Evolutionary conservation across 1,140 invertebrate genomes (phyloP), one percentile per base, ranked within the genome.

Genomic region (Anagrus nilaparvatae): DNA sequence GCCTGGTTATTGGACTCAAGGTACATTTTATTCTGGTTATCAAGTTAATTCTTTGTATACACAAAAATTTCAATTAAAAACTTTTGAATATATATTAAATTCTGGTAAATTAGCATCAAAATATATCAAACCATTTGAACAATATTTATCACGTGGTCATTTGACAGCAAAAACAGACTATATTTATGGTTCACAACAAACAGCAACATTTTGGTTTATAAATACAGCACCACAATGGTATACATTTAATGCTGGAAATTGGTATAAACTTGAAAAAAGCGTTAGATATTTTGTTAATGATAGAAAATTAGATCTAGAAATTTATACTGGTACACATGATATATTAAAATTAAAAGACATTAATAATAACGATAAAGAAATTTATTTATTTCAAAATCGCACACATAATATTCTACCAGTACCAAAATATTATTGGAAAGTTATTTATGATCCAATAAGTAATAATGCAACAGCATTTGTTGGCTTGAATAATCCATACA

Each of bases 401-500:
- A 63, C 64, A 16, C 57, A 65, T 8, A 45, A 50, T 13, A 52
- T 44, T 2, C 40, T 79, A 9, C 65, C 72, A 0, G 75, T 78
- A 0, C 78, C 78, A 0, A 56, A 67, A 49, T 69, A 74, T 25
- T 78, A 65, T 43, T 79, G 73, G 69, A 79, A 81, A 68, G 59
- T 81, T 7, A 61, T 76, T 2, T 72, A 79, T 47, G 68, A 81
- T 46, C 60, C 65, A 9, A 40, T 50, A 5, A 61, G 54, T 3
- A 65, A 68, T 31, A 51, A 58, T 3, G 77, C 73, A 2, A 71
- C 74, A 2, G 78, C 72, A 3, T 73, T 81, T 43, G 54, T 82
- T 2, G 72, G 74, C 18, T 62, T 79, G 13, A 82, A 82, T 55
- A 79, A 83, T 59, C 77, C 77, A 0, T 74, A 77, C 49, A 52